phyloP scores from a whole-genome alignment of 2,888 invertebrate genomes.

The Pandemis heparana region DNA sequence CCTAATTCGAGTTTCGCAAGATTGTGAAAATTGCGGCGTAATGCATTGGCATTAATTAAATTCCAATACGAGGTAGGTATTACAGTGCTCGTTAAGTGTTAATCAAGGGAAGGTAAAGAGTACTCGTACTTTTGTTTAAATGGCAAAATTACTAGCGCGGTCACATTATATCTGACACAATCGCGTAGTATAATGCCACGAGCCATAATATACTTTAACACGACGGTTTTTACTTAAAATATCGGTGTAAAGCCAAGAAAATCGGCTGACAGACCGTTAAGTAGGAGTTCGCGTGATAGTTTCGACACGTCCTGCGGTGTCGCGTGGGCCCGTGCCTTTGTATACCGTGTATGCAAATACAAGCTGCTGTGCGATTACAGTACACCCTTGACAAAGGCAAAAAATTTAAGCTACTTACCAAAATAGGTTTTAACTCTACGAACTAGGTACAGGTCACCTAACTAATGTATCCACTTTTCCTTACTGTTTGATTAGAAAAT shows the following conservation, averaged over 20 bases:
- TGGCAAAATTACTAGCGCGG: conserved; percentile 1
- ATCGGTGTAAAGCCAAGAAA: conserved; percentile 44
- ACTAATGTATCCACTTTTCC: too few relatives aligned
- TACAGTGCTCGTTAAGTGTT: neutral
- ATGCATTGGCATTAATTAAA: conserved; percentile 9
- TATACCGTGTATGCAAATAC: conserved; percentile 53
- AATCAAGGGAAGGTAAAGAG: conserved; percentile 1
- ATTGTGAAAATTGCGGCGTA: neutral
- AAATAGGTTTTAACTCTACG: neutral
- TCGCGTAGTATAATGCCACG: conserved; percentile 3
- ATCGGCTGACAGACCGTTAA: conserved; percentile 52
- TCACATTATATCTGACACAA: conserved; percentile 19
- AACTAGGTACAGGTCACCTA: neutral
- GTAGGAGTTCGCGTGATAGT: conserved; percentile 57
- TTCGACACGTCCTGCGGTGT: conserved; percentile 42
- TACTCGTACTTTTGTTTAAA: neutral
- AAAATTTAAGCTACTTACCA: conserved; percentile 13
- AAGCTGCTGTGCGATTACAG: conserved; percentile 46
- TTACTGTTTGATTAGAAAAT: too few relatives aligned
- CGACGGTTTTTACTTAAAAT: conserved; percentile 47
- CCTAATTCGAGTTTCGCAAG: neutral
- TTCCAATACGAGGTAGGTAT: neutral
- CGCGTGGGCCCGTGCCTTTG: conserved; percentile 49
- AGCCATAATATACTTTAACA: conserved; percentile 36
- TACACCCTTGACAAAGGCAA: conserved; percentile 13